phyloP scores from a whole-genome alignment of 2,888 invertebrate genomes.

The Iphiclides podalirius region DNA sequence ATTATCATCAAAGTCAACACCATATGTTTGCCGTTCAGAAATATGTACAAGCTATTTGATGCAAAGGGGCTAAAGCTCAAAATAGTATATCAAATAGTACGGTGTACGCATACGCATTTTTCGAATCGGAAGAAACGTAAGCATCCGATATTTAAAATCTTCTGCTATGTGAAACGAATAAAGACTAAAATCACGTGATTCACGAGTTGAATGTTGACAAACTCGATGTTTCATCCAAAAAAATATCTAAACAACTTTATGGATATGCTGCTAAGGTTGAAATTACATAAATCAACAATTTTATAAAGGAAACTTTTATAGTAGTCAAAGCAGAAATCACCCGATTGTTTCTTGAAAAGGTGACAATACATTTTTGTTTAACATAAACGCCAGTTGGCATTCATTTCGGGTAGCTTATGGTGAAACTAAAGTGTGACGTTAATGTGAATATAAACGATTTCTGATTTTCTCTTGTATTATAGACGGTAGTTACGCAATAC shows the following conservation, averaged over 20 bases:
- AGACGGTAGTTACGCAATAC: slow-evolving; percentile 10
- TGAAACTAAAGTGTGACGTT: slow-evolving; percentile 53
- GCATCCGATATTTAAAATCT: slow-evolving; percentile 43
- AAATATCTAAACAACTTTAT: slow-evolving; percentile 24
- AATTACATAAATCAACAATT: background rate
- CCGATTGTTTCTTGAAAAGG: slow-evolving; percentile 69
- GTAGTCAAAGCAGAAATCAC: slow-evolving; percentile 51
- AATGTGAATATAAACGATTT: slow-evolving; percentile 66
- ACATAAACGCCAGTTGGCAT: slow-evolving; percentile 43
- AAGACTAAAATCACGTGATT: slow-evolving; percentile 43
- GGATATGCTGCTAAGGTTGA: slow-evolving; percentile 20
- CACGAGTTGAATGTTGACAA: slow-evolving; percentile 11
- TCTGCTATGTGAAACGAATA: slow-evolving; percentile 43
- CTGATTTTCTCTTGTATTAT: slow-evolving; percentile 42
- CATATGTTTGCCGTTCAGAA: slow-evolving; percentile 9
- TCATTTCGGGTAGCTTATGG: slow-evolving; percentile 74
- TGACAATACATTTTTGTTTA: slow-evolving; percentile 69
- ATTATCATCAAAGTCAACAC: slow-evolving; percentile 51
- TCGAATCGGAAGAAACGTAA: slow-evolving; percentile 32
- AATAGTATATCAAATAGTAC: slow-evolving; percentile 2
- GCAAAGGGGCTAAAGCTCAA: slow-evolving; percentile 5
- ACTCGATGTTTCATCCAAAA: background rate
- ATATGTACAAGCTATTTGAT: too few relatives aligned
- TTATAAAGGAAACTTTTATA: slow-evolving; percentile 1
- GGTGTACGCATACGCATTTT: slow-evolving; percentile 20